A percentile compares a stretch with the other conserved stretches of the same genome.
Evolutionary conservation across 1,140 invertebrate species (phyloP).

Genomic region (Danaus plexippus): DNA sequence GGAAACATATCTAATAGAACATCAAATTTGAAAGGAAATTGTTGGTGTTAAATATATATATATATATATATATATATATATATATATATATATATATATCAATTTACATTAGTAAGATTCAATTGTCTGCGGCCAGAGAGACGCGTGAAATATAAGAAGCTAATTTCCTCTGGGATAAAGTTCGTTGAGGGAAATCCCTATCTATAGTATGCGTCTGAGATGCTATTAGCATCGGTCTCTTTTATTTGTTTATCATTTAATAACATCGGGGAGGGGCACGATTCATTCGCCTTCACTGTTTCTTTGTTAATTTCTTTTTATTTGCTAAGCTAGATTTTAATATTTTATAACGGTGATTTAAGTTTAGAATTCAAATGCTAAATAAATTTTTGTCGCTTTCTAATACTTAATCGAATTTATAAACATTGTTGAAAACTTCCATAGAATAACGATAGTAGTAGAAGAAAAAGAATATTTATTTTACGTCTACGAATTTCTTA

Average conservation of each 20-base stretch:
- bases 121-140: slow-evolving; percentile 35
- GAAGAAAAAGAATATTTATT: too few species aligned
- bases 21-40: slow-evolving; percentile 27
- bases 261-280: not conserved
- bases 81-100: slow-evolving; percentile 37
- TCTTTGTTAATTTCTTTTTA: too few species aligned
- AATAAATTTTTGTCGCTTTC: too few species aligned
- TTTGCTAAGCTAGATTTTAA: too few species aligned
- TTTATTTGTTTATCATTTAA: slow-evolving; percentile 15
- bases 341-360: too few species aligned
- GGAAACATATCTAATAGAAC: too few species aligned
- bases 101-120: slow-evolving; percentile 40
- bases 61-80: slow-evolving; percentile 33
- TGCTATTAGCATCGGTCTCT: slow-evolving; percentile 10
- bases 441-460: too few species aligned
- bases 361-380: too few species aligned
- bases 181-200: slow-evolving; percentile 38
- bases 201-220: slow-evolving; percentile 15
- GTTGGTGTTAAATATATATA: slow-evolving; percentile 36
- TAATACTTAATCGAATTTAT: too few species aligned
- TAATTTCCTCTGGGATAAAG: slow-evolving; percentile 55
- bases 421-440: too few species aligned
- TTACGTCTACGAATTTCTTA: too few species aligned
- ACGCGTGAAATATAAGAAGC: slow-evolving; percentile 45
- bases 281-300: too few species aligned